Evolutionary conservation across 1,140 invertebrate genomes (phyloP), one percentile per base, ranked within the genome.

Genomic region (Drosophila yakuba): DNA sequence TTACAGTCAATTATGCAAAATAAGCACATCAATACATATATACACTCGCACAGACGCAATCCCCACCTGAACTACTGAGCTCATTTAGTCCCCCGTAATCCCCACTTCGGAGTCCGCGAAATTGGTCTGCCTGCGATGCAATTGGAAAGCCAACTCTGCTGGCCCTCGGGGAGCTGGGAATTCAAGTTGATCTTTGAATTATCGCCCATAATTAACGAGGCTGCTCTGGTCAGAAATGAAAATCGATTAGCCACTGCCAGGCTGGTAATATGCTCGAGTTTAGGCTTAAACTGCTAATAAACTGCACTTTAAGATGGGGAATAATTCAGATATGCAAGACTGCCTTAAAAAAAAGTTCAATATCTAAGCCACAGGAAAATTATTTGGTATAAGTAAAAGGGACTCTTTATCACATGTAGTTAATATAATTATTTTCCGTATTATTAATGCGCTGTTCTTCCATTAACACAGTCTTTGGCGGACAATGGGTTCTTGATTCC

Each of bases 1-100:
- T 86, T 76, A 68, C 66, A 88, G 71, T 82, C 75, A 66, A 86
- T 86, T 86, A 88, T 86, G 83, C 83, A 88, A 88, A 88, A 82
- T 73, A 79, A 75, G 78, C 81, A 77, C 75, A 79, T 63, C 60
- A 72, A 83, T 71, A 57, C 43, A 66, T 32, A 57, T 39, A 66
- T 32, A 72, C 47, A 54, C 25, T 14, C 39, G 52, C 38, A 73
- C 48, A 48, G 25, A 23, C 41, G 54, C 51, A 60, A 25, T 50
- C n/a, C 36, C 39, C 15, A 39, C 60, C 41, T 20, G 20, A 55
- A 77, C 61, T 51, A 76, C 54, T 20, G 60, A 50, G 36, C 36
- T 20, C n/a, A 35, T n/a, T 36, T 20, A n/a, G 23, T 36, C 2
- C 11, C 11, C 2, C 20, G 1, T 12, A 20, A 36, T 6, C 43